phyloP scores from a whole-genome alignment of 2,113 vertebrate genomes.

The Megaceryle torquata region DNA sequence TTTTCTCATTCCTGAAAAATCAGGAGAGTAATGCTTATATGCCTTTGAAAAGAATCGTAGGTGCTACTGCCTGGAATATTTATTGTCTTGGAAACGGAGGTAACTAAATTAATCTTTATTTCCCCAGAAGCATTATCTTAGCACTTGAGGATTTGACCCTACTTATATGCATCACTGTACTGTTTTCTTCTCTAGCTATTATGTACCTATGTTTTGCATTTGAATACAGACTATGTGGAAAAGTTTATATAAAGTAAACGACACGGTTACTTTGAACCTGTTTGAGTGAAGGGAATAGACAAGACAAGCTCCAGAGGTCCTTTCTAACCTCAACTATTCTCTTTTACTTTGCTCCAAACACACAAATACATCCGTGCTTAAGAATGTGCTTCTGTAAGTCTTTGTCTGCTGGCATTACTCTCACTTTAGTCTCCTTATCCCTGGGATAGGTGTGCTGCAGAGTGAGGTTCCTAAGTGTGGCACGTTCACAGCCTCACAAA shows the following conservation, averaged over 20 bases:
- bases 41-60: not conserved
- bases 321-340: not conserved
- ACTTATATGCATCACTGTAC: not conserved
- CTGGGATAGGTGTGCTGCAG: not conserved
- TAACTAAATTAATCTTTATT: not conserved
- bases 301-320: not conserved
- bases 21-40: not conserved
- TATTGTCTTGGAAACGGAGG: not conserved
- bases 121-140: not conserved
- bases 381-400: not conserved
- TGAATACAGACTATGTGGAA: not conserved
- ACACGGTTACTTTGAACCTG: not conserved
- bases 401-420: not conserved
- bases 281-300: not conserved
- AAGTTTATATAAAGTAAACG: not conserved
- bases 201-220: not conserved
- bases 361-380: not conserved
- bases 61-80: not conserved
- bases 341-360: not conserved
- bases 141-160: not conserved
- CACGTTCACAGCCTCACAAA: not conserved
- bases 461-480: not conserved
- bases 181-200: not conserved
- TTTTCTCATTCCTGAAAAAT: not conserved
- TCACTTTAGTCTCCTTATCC: not conserved